Conservation (phyloP, 2,888 invertebrate genomes). For the Listrodromus nycthemerus region DNA sequence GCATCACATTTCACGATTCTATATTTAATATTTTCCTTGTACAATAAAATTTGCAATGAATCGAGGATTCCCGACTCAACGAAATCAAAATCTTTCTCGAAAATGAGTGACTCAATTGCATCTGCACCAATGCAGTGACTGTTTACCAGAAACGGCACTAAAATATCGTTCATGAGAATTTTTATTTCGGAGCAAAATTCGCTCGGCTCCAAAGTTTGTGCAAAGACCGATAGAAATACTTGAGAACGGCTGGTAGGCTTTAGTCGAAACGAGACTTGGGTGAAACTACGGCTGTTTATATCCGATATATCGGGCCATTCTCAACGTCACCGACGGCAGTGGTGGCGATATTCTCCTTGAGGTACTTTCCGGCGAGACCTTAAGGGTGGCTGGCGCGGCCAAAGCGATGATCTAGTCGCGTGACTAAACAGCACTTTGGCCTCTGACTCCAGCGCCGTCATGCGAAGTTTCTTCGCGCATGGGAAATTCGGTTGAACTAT, state of each 20-base stretch:
- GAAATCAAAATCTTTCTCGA: neutral
- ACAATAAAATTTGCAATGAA: neutral
- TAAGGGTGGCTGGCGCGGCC: conserved; percentile 15
- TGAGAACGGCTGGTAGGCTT: conserved; percentile 27
- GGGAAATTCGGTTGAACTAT: conserved; percentile 55
- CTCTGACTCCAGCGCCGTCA: neutral
- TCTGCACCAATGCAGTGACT: neutral
- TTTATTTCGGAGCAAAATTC: conserved; percentile 1
- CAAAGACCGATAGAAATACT: conserved; percentile 24
- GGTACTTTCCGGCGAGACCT: conserved; percentile 45
- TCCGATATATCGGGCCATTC: conserved; percentile 50
- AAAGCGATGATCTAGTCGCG: conserved; percentile 58
- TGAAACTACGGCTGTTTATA: conserved; percentile 58
- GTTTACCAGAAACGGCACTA: neutral
- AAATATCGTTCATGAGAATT: conserved; percentile 3
- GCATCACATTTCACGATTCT: no score
- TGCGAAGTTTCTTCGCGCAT: conserved; percentile 59
- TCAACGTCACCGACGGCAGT: conserved; percentile 24
- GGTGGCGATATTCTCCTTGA: conserved; percentile 39
- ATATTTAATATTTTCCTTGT: neutral
- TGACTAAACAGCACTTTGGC: conserved; percentile 63
- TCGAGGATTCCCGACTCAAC: neutral
- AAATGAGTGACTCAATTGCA: neutral
- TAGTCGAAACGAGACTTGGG: conserved; percentile 52
- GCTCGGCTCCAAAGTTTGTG: conserved; percentile 18